These are phyloP conservation scores for Nomia melanderi DNA, from an alignment of 1,140 invertebrate genomes.

Conservation along the genomic window DNA sequence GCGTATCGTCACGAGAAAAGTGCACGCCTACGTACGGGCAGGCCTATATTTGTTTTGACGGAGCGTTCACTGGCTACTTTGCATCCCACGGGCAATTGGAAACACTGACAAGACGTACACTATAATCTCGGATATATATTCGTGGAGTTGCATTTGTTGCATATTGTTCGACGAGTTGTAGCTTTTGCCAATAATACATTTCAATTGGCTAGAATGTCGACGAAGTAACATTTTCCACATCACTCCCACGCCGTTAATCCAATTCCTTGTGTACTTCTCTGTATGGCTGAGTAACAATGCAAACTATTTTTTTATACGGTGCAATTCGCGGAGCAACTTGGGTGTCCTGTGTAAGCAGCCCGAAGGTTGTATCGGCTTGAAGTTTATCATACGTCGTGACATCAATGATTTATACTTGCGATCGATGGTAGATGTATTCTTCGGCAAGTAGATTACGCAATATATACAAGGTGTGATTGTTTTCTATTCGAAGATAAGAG, in stretches of 20 bases:
- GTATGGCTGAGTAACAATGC: background rate
- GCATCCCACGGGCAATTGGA: slow-evolving; percentile 35
- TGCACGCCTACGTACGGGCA: slow-evolving; percentile 46
- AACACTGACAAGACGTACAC: slow-evolving; percentile 15
- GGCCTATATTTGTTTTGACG: slow-evolving; percentile 58
- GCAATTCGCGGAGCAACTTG: background rate
- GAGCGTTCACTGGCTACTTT: slow-evolving; percentile 36
- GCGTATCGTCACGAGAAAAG: slow-evolving; percentile 43
- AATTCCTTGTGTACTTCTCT: background rate
- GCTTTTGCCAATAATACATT: background rate
- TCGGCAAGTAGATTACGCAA: background rate
- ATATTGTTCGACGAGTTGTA: background rate
- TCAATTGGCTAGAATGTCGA: background rate
- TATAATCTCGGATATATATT: background rate
- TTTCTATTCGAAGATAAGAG: background rate
- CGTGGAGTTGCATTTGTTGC: background rate
- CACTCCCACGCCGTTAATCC: background rate
- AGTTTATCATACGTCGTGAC: background rate
- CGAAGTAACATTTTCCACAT: background rate
- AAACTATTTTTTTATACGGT: background rate
- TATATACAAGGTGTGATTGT: background rate
- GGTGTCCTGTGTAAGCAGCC: background rate
- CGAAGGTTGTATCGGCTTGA: background rate
- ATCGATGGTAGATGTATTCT: background rate
- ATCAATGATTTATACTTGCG: slow-evolving; percentile 5